These are phyloP conservation scores for Rhizomys pruinosus DNA, from an alignment of 2,113 vertebrate species.

Conservation along the genomic window DNA sequence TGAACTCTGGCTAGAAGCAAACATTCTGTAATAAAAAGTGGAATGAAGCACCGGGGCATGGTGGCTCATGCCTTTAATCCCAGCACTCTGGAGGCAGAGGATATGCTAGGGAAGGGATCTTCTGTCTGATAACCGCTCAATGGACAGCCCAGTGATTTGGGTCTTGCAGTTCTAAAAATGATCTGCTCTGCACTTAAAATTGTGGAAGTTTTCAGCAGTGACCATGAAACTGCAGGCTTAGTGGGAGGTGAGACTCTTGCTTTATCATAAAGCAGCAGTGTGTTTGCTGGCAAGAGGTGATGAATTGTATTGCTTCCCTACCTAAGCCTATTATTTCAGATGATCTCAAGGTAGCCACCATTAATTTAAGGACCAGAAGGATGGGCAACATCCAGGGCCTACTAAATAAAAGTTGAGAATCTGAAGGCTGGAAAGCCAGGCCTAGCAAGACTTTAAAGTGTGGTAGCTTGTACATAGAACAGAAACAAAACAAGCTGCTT, in stretches of 20 bases:
- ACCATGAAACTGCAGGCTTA: conserved; percentile 48
- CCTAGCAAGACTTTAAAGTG: conserved; percentile 30
- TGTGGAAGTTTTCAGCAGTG: conserved; percentile 54
- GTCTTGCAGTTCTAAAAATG: background rate
- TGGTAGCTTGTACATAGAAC: background rate
- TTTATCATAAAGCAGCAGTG: conserved; percentile 63
- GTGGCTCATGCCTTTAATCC: too few species aligned
- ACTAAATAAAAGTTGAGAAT: conserved; percentile 66
- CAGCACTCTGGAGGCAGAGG: background rate
- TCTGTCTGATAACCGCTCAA: background rate
- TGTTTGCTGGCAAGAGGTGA: conserved; percentile 50
- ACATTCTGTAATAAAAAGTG: background rate
- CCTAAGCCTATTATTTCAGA: conserved; percentile 70
- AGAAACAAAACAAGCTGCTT: conserved; percentile 8
- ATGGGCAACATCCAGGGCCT: conserved; percentile 20
- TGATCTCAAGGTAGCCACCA: conserved; percentile 67
- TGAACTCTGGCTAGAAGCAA: background rate
- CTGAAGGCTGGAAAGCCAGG: conserved; percentile 20
- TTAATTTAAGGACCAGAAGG: conserved; percentile 65
- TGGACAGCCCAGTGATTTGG: background rate
- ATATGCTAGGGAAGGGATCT: background rate
- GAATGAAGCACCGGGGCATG: too few species aligned
- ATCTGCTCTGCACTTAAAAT: conserved; percentile 42
- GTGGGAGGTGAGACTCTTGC: conserved; percentile 49
- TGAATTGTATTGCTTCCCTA: conserved; percentile 45